phyloP scores from a whole-genome alignment of 2,113 vertebrate genomes.

The Perca flavescens region DNA sequence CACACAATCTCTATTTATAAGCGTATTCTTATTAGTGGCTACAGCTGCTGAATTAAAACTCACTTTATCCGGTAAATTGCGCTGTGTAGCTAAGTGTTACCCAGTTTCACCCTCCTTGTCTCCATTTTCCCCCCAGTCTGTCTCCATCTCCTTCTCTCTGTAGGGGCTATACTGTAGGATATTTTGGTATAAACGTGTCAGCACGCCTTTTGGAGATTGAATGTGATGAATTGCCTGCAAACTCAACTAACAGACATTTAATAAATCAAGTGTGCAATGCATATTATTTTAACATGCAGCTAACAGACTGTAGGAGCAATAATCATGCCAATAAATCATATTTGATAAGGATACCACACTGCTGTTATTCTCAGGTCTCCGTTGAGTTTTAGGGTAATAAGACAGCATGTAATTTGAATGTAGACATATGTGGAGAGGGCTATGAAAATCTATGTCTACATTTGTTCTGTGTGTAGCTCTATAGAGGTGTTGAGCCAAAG shows the following conservation, averaged over 20 bases:
- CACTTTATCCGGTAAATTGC: constrained; percentile 47
- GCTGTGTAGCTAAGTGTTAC: constrained; percentile 53
- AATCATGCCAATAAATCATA: constrained; percentile 84
- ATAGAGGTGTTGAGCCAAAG: constrained; percentile 27
- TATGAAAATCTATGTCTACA: constrained; percentile 35
- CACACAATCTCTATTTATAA: constrained; percentile 65
- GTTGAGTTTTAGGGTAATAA: constrained; percentile 64
- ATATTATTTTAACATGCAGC: constrained; percentile 74
- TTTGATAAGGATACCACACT: constrained; percentile 73
- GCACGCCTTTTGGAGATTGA: constrained; percentile 81
- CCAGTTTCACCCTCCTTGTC: constrained; percentile 51
- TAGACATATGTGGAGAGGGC: constrained; percentile 41
- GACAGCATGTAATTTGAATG: constrained; percentile 65
- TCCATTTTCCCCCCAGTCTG: constrained; percentile 33
- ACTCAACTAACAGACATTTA: constrained; percentile 77
- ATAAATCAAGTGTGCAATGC: constrained; percentile 82
- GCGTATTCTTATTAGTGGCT: constrained; percentile 66
- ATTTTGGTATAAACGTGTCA: constrained; percentile 76
- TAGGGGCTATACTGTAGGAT: constrained; percentile 57
- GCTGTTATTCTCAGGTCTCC: constrained; percentile 72
- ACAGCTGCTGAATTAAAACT: constrained; percentile 79
- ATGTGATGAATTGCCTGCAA: constrained; percentile 81
- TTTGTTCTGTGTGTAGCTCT: constrained; percentile 37
- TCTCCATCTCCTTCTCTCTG: constrained; percentile 60
- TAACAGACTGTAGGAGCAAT: constrained; percentile 65